Base-by-base conservation (phyloP, 1,140 invertebrate genomes). In the Tetramorium parvispinum region DNA sequence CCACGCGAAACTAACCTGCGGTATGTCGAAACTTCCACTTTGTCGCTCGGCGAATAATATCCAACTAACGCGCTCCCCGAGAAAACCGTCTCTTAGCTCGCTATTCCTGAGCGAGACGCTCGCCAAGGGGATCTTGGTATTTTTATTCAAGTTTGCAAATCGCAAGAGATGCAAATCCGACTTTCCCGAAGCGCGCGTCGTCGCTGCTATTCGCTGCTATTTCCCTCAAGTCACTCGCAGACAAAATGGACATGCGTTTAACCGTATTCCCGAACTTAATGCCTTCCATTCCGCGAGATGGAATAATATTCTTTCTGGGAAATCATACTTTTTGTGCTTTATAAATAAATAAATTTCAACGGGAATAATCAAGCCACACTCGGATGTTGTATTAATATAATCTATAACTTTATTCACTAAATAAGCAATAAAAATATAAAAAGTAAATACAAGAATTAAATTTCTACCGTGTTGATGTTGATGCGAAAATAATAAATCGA, bases 11-110 rank as follows among this genome's bases (percentile, higher is more conserved):
- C 66, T 55, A 59, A 83, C 79, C 79, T 75, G 78, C 32, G 68
- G 79, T 70, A 83, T 83, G 79, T 83, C 68, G 68, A 75, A 73
- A 83, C 53, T 81, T 81, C 49, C 78, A 55, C 78, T 83, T 83
- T 83, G 53, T 83, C 68, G 68, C 79, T 75, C 13, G 40, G 40
- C 79, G 53, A 73, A 75, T 83, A 83, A 83, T 83, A 83, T 82
- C 37, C 37, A 46, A 73, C 66, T 70, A 55, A 79, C 59, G 59
- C 37, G 51, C 37, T 40, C 16, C 21, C 46, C 13, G 61, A 81
- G 68, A 59, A 10, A 32, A 11, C 40, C 40, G 40, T 11, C 18
- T 61, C 55, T 73, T 59, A 73, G 27, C 32, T 32, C 53, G 53
- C n/a, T 83, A 75, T 61, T 73, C 11, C 68, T 83, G 32, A 16